Evolutionary conservation across 2,113 vertebrate species (phyloP).

Genomic region (Neopipo cinnamomea): DNA sequence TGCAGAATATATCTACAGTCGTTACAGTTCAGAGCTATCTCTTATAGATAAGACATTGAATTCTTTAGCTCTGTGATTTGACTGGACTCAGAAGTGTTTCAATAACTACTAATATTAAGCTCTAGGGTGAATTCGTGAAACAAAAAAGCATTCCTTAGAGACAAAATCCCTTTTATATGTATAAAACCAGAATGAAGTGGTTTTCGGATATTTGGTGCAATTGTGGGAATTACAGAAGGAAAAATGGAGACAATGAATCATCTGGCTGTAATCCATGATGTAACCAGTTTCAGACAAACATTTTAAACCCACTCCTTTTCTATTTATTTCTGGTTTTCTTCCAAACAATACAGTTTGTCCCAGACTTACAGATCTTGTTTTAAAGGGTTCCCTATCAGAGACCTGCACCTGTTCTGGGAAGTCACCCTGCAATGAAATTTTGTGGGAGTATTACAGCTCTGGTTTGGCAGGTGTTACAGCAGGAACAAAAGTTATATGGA

Average conservation of each 20-base stretch:
- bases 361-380: constrained; percentile 45
- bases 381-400: constrained; percentile 55
- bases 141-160: constrained; percentile 22
- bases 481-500: background rate
- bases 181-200: background rate
- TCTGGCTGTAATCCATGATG: background rate
- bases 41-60: background rate
- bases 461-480: background rate
- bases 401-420: background rate
- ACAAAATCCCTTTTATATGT: background rate
- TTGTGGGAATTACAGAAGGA: constrained; percentile 15
- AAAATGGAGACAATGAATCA: constrained; percentile 24
- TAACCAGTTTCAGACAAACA: background rate
- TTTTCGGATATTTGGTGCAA: background rate
- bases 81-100: constrained; percentile 8
- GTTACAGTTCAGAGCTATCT: background rate
- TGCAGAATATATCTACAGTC: background rate
- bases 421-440: background rate
- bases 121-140: constrained; percentile 39
- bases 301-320: background rate
- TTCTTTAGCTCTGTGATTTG: constrained; percentile 15
- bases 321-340: background rate
- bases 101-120: constrained; percentile 16
- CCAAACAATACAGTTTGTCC: background rate
- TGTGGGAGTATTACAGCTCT: background rate